Evolutionary conservation across 2,797 vertebrate genomes (phyloP).

Genomic region (Acrocephalus scirpaceus): DNA sequence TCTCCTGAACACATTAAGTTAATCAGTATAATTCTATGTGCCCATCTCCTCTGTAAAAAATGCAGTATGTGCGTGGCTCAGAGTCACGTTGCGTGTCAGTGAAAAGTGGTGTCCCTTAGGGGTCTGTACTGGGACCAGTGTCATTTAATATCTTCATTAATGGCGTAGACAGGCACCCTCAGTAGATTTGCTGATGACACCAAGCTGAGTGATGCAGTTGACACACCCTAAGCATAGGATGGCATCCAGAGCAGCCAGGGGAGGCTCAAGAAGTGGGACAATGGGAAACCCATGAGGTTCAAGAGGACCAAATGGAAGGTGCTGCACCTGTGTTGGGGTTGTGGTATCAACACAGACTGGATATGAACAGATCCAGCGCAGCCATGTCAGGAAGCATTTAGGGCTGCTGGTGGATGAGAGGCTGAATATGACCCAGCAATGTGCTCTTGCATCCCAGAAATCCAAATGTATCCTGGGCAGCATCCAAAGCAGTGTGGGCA

Average conservation of each 20-base stretch:
- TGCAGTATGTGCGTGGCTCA: rapidly evolving
- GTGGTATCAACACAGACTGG: neutral
- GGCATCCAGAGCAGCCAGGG: neutral
- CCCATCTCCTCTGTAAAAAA: neutral
- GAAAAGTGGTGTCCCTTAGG: neutral
- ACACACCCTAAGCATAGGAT: neutral
- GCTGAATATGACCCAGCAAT: neutral
- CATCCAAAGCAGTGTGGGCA: rapidly evolving
- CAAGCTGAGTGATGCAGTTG: neutral
- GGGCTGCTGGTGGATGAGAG: neutral
- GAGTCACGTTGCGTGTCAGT: neutral
- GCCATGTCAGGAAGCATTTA: neutral
- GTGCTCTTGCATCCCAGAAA: neutral
- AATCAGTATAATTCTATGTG: neutral
- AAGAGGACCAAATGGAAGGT: neutral
- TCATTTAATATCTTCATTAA: neutral
- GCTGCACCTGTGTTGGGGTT: neutral
- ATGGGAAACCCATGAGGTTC: neutral
- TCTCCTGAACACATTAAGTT: neutral
- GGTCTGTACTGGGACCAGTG: too few species aligned
- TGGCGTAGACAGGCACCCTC: neutral
- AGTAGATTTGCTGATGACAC: neutral
- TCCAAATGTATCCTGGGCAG: neutral
- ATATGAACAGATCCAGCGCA: neutral
- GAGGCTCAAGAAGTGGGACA: neutral